phyloP scores from a whole-genome alignment of 2,113 vertebrate genomes.

The Hirundichthys speculiger region DNA sequence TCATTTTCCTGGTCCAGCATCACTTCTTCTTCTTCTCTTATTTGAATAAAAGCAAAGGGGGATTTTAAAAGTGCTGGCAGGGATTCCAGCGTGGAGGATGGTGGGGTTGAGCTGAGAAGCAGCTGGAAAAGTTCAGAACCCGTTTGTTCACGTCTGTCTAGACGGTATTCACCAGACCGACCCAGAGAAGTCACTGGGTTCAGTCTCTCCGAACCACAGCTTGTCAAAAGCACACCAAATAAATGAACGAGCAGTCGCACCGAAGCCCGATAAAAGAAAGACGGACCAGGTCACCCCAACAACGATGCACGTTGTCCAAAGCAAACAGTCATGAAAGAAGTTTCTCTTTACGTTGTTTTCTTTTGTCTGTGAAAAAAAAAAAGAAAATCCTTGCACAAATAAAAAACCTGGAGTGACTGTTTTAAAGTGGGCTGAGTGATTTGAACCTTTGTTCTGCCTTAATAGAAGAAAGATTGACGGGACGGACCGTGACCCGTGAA shows the following conservation, averaged over 20 bases:
- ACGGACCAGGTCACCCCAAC: background rate
- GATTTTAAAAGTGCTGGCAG: constrained; percentile 49
- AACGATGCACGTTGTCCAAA: too few relatives aligned
- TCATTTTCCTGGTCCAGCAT: constrained; percentile 23
- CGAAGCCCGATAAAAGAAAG: constrained; percentile 11
- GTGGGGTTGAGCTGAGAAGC: constrained; percentile 41
- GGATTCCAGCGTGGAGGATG: constrained; percentile 30
- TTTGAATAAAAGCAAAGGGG: constrained; percentile 27
- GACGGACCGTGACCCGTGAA: too few relatives aligned
- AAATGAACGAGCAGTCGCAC: background rate
- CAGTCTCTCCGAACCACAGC: constrained; percentile 24
- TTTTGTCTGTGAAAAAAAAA: too few relatives aligned
- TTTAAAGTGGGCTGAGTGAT: too few relatives aligned
- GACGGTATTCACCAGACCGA: constrained; percentile 42
- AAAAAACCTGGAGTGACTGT: too few relatives aligned
- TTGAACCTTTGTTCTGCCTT: too few relatives aligned
- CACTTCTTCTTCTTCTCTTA: constrained; percentile 12
- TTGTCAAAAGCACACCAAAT: constrained; percentile 6
- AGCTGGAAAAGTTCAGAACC: constrained; percentile 61
- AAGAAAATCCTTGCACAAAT: too few relatives aligned
- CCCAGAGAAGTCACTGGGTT: constrained; percentile 34
- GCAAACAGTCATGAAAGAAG: too few relatives aligned
- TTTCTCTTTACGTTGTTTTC: too few relatives aligned
- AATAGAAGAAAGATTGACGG: too few relatives aligned
- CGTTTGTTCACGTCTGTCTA: constrained; percentile 55